Percentiles rank a stretch among this genome's conserved stretches.
Conservation (phyloP, 2,113 vertebrate species). For the Proteles cristata region DNA sequence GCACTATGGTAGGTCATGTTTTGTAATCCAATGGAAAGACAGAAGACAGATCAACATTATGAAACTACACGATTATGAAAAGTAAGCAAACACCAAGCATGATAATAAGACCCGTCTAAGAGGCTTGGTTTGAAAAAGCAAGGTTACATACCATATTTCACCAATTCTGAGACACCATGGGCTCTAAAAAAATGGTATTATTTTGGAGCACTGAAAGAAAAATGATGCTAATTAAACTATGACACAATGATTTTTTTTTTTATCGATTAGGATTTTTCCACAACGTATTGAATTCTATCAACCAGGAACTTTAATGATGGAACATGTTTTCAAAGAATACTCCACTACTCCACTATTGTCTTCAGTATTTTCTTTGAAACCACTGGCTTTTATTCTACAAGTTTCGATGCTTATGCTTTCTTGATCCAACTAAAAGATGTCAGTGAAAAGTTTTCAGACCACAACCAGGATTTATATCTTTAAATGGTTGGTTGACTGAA, state of each 20-base stretch:
- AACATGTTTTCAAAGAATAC: not conserved
- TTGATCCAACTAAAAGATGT: not conserved
- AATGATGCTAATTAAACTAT: slow-evolving; percentile 4
- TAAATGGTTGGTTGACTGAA: not conserved
- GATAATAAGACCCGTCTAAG: not conserved
- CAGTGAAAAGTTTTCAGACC: not conserved
- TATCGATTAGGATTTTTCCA: slow-evolving; percentile 18
- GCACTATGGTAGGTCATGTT: not conserved
- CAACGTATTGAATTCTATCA: not conserved
- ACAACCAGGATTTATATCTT: not conserved
- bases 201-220: not conserved
- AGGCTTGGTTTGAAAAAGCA: slow-evolving; percentile 37
- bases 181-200: slow-evolving; percentile 1
- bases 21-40: not conserved
- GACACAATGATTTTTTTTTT: not conserved
- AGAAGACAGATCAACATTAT: not conserved
- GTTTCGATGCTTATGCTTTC: not conserved
- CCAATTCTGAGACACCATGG: not conserved
- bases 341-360: not conserved
- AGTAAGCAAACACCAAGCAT: not conserved
- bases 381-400: not conserved
- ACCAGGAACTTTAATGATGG: not conserved
- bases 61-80: not conserved
- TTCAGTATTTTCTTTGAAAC: not conserved
- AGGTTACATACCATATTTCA: not conserved